Evolutionary conservation across 2,888 invertebrate genomes (phyloP).

Genomic region (Campoletis raptor): DNA sequence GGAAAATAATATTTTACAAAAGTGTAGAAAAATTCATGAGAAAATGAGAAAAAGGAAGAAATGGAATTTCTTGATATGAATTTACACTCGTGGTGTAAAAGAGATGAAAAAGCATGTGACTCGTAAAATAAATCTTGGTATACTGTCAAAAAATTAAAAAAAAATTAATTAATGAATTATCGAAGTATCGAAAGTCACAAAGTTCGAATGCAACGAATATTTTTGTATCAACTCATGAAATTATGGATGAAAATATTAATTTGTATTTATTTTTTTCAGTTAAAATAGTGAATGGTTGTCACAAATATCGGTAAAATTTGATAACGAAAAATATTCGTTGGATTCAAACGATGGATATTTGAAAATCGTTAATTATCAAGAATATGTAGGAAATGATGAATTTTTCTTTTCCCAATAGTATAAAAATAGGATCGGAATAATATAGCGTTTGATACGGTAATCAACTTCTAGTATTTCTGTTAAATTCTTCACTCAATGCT

Average conservation of each 20-base stretch:
- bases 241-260: background rate
- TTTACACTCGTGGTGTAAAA: background rate
- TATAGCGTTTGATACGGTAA: conserved; percentile 62
- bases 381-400: background rate
- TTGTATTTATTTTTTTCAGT: background rate
- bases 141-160: conserved; percentile 18
- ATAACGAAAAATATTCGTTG: background rate
- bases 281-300: background rate
- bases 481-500: conserved; percentile 82
- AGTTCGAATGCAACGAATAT: background rate
- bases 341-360: background rate
- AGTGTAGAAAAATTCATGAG: conserved; percentile 40
- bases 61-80: background rate
- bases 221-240: background rate
- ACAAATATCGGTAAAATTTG: background rate
- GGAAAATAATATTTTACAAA: conserved; percentile 40
- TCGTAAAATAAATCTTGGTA: background rate
- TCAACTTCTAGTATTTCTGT: conserved; percentile 82
- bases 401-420: background rate
- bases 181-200: background rate
- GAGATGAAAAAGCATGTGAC: background rate
- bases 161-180: background rate
- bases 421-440: conserved; percentile 40
- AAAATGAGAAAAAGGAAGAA: background rate
- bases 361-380: background rate